These are phyloP conservation scores for Thymallus thymallus DNA, from an alignment of 2,113 vertebrate genomes.

Conservation along the genomic window DNA sequence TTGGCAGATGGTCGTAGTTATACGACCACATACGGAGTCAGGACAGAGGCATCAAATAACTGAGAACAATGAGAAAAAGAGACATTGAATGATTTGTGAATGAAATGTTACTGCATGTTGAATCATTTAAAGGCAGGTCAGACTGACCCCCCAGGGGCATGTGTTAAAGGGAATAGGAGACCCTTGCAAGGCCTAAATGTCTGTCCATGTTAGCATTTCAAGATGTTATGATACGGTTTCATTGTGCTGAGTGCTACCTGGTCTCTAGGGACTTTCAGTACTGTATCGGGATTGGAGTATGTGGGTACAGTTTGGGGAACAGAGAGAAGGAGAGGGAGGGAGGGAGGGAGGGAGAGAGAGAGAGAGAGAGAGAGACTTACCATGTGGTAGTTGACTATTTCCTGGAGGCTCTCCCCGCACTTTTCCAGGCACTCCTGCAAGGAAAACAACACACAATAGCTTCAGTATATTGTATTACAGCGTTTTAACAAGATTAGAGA, in stretches of 20 bases:
- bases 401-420: constrained; percentile 93
- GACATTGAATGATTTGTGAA: constrained; percentile 18
- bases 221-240: constrained; percentile 20
- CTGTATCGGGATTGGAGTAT: neutral
- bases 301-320: constrained; percentile 13
- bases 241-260: neutral
- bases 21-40: neutral
- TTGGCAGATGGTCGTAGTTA: constrained; percentile 1
- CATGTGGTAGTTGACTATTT: constrained; percentile 98
- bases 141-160: constrained; percentile 15
- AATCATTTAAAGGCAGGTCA: constrained; percentile 9
- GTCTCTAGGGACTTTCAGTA: constrained; percentile 4
- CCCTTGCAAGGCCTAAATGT: constrained; percentile 10
- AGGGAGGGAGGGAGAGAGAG: too few relatives aligned
- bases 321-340: neutral
- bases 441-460: constrained; percentile 32
- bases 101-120: constrained; percentile 11
- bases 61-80: neutral
- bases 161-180: neutral
- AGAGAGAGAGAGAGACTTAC: constrained; percentile 64
- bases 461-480: constrained; percentile 4
- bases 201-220: constrained; percentile 20
- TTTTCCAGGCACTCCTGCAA: constrained; percentile 92
- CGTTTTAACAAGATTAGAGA: constrained; percentile 19
- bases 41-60: neutral